Conservation (phyloP, 2,113 vertebrate genomes). For the Colaptes auratus region DNA sequence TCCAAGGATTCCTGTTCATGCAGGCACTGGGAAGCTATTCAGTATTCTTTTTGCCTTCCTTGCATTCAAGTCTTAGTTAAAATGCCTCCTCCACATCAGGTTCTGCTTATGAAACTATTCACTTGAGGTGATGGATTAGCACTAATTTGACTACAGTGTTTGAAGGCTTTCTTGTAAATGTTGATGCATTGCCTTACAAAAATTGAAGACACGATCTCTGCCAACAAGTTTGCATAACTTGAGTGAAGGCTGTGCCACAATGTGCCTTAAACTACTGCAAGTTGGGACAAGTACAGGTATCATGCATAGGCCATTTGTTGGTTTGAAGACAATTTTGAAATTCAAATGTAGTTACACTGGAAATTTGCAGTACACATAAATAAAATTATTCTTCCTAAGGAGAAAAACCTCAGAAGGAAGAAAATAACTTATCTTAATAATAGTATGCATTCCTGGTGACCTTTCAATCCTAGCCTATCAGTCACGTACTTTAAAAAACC, state of each 20-base stretch:
- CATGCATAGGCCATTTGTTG: background rate
- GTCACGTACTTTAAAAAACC: background rate
- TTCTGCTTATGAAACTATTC: conserved; percentile 8
- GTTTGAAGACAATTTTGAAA: background rate
- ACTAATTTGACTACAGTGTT: background rate
- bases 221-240: background rate
- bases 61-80: background rate
- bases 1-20: background rate
- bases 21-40: background rate
- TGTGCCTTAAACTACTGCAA: background rate
- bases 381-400: background rate
- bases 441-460: background rate
- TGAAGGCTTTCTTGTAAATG: conserved; percentile 13
- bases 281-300: background rate
- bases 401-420: background rate
- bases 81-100: background rate
- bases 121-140: background rate
- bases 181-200: background rate
- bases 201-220: background rate
- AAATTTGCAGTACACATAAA: background rate
- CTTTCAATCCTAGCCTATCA: background rate
- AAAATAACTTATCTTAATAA: background rate
- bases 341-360: background rate
- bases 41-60: background rate
- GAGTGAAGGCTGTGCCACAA: background rate